These are phyloP conservation scores for Sycophila sp. DNA, from an alignment of 1,140 invertebrate species.

Conservation along the genomic window DNA sequence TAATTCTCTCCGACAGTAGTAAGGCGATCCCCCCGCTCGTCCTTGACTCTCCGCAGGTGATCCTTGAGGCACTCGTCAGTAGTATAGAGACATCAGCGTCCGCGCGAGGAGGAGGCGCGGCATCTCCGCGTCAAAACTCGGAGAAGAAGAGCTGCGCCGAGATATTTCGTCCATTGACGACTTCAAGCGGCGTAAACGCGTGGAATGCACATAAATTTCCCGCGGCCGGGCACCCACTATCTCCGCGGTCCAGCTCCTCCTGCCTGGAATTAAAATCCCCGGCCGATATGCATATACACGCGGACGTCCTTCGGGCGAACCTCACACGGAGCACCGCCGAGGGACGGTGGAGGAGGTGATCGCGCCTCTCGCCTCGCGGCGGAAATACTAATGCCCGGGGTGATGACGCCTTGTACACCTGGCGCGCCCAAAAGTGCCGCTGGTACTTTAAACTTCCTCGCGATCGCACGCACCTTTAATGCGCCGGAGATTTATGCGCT, in stretches of 20 bases:
- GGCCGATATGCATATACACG: slow-evolving; percentile 24
- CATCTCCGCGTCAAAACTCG: neutral
- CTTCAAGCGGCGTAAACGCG: neutral
- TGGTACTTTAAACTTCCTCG: no score
- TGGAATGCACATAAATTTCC: slow-evolving; percentile 38
- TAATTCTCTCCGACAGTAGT: no score
- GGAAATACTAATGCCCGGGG: slow-evolving; percentile 28
- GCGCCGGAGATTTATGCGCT: neutral
- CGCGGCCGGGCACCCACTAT: neutral
- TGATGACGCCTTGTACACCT: neutral
- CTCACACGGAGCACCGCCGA: slow-evolving; percentile 36
- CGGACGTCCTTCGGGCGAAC: slow-evolving; percentile 31
- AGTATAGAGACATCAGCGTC: no score
- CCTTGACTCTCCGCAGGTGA: no score
- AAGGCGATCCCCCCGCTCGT: no score
- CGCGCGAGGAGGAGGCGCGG: no score
- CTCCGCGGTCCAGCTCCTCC: neutral
- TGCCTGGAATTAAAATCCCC: slow-evolving; percentile 30
- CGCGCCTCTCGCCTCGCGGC: slow-evolving; percentile 14
- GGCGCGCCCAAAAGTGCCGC: neutral
- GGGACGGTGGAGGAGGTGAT: no score
- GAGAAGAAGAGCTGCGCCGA: slow-evolving; percentile 6
- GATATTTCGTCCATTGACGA: slow-evolving; percentile 16
- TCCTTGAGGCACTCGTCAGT: no score
- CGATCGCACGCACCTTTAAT: slow-evolving; percentile 12